Evolutionary conservation across 2,888 invertebrate genomes (phyloP).

Genomic region (Drosophila parthenogenetica): DNA sequence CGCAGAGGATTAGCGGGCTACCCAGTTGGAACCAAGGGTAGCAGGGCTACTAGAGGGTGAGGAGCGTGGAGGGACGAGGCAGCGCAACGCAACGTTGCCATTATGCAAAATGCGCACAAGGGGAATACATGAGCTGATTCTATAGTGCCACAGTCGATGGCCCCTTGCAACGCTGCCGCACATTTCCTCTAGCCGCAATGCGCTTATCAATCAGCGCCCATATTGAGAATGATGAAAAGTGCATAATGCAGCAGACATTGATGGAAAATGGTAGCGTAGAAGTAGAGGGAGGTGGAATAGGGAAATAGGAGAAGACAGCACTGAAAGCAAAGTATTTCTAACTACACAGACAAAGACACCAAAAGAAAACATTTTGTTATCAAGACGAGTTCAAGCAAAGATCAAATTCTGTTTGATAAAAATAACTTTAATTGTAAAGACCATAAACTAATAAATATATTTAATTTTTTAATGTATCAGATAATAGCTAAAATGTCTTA

Average conservation of each 20-base stretch:
- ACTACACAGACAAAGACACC: background rate
- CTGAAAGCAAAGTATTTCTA: background rate
- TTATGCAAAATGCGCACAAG: constrained; percentile 59
- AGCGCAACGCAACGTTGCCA: constrained; percentile 16
- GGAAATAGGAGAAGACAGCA: background rate
- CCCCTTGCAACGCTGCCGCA: background rate
- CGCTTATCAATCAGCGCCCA: constrained; percentile 72
- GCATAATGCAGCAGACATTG: constrained; percentile 44
- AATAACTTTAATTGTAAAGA: no score
- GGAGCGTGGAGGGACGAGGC: background rate
- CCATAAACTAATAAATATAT: no score
- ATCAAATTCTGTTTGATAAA: no score
- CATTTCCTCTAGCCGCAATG: constrained; percentile 26
- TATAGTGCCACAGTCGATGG: background rate
- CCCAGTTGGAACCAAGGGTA: constrained; percentile 57
- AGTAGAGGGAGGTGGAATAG: background rate
- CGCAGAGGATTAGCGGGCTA: constrained; percentile 76
- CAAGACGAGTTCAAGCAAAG: no score
- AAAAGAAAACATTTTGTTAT: no score
- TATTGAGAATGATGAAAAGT: constrained; percentile 70
- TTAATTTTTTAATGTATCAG: no score
- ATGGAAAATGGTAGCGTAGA: no score
- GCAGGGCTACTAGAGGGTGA: constrained; percentile 4
- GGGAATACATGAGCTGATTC: constrained; percentile 13
- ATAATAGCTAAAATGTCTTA: no score